Evolutionary conservation across 2,797 vertebrate species (phyloP), one percentile per base, ranked within the genome.

Genomic region (Dendrocincla tyrannina): DNA sequence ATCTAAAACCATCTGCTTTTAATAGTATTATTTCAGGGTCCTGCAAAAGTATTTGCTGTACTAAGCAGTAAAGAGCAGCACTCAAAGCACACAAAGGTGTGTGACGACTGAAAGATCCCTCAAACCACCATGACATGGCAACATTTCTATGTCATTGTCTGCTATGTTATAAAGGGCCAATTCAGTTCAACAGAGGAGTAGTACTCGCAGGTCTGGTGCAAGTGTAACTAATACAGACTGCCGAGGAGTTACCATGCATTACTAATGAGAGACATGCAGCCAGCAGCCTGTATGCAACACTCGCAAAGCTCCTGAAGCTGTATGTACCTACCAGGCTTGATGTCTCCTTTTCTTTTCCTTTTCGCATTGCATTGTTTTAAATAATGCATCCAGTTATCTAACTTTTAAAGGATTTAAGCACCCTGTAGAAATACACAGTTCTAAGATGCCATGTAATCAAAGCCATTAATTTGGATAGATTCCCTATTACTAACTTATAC

Each of bases 381-480:
- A 52, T 42, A 50, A 95, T 85, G 88, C 83, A 46, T 67, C 79
- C 66, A 91, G 50, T 88, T 75, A 94, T 85, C 80, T 94, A 33
- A 80, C 83, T 92, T 92, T 35, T 78, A 91, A 95, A 93, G 55
- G 74, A 85, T 93, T 92, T 93, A 94, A 96, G n/a, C 17, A 74
- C 47, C 16, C 64, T 50, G 37, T 63, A 89, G 82, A 91, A 88
- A 93, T 42, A 60, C 49, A 24, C 58, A 46, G 33, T 93, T 96
- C 87, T 98, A 99, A 98, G 97, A 99, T 99, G 99, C 97, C 97
- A 97, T 98, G 83, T 98, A 98, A 98, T 96, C 93, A 93, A 96
- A 95, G 84, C 53, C 84, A 86, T 68, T 89, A 86, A 72, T 97
- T 95, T 96, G 96, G 91, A 97, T 96, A 93, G 94, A 87, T 95